Base-by-base conservation (phyloP, 2,113 vertebrate genomes). In the Nannobrachium achirus region DNA sequence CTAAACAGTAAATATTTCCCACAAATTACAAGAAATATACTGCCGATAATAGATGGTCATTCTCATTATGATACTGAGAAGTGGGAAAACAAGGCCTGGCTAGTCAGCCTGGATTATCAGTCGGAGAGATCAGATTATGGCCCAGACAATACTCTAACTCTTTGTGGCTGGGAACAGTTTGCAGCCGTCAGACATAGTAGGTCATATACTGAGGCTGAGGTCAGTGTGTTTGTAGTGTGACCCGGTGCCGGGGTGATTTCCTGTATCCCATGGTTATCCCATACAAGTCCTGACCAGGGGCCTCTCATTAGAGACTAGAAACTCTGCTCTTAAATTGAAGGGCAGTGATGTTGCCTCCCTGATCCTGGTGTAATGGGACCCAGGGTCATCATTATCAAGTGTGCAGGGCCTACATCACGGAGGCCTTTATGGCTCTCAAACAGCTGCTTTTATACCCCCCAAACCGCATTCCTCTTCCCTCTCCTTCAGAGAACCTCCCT, bases 371-470 rank as follows among this genome's bases (percentile, higher is more conserved):
- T 92, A 89, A 89, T 86, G 73, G 84, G 66, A 88, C 82, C 78
- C 86, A 87, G 76, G 85, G 89, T 88, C 76, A 55, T 91, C 84
- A 92, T 91, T 89, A 91, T 84, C 69, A 84, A 79, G 84, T 75
- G 76, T 75, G 80, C 63, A 76, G 69, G 81, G 84, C 80, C 84
- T 69, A 75, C 87, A 89, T 89, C 67, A 73, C 62, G 71, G 75
- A 85, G 59, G 76, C 71, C 73, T 91, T 91, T 86, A 89, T 63
- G 41, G 57, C 68, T 69, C 71, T 66, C 71, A 81, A 84, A 86
- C 90, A 92, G 89, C 86, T 91, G 91, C 76, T 83, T 83, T 74
- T 67, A 7, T 46, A 59, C 64, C 16, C 65, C 76, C 51, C 69
- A 80, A 82, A 75, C 63, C 73, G 42, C 81, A 86, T 84, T 83